Evolutionary conservation across 1,140 invertebrate genomes (phyloP), one percentile per base, ranked within the genome.

Genomic region (Oncopeltus fasciatus): DNA sequence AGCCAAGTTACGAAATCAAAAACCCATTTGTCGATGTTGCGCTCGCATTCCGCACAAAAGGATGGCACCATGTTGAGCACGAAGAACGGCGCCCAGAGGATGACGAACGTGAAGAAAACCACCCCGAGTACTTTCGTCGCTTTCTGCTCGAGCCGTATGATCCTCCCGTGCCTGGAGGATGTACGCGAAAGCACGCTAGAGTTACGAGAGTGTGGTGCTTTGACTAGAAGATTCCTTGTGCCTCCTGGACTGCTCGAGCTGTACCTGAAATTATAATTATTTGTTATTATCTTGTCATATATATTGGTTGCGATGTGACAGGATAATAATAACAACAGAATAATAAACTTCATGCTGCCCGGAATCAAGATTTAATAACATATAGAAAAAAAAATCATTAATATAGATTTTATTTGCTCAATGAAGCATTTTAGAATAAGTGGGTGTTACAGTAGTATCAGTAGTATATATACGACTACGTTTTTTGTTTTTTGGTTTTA

Each of bases 1-100:
- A 95, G 75, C 92, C 92, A 95, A 16, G 88, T 86, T 21, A 88
- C 86, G 49, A 90, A 81, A 70, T 91, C 85, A 68, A 93, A 87
- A 28, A 93, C 84, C 75, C 83, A 86, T 61, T 80, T 82, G 21
- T 81, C 77, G 51, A 90, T 85, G 28, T 80, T 74, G 29, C 81
- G 78, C 67, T 89, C 87, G 70, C 88, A 92, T 60, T 86, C 80
- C 1, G 79, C 80, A 69, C 88, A 91, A 3, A 91, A 74, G 0
- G 83, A 84, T 5, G 87, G 86, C 61, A 92, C 74, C 59, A 93
- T 76, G 69, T 95, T 95, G 2, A 92, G 76, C 0, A 91, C 85
- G 74, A 95, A 95, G 75, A 95, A 95, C 1, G 92, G 92, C 1
- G 90, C 85, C 92, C 92, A 95, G 9, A 94, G 79, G 14, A 94